Base-by-base conservation (phyloP, 2,888 invertebrate genomes). In the Gortyna flavago region DNA sequence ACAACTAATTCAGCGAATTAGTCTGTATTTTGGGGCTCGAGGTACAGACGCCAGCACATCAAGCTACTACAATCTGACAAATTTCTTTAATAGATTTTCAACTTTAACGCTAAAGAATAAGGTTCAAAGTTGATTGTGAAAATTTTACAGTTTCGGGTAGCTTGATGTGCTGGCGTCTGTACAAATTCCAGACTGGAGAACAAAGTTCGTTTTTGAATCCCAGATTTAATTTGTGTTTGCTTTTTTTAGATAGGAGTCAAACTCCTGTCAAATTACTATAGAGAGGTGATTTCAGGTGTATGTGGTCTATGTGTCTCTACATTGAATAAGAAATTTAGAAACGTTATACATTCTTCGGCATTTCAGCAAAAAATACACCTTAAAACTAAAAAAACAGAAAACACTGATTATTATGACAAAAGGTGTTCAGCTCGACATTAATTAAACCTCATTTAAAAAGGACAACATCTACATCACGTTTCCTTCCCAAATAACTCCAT, bases 401-500 rank as follows among this genome's bases (percentile, higher is more conserved):
- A 25, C 54, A 54, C 9, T 25, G 0, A 54, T 54, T 54, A 54
- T n/a, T 11, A 54, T 25, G 54, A 9, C 9, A 25, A 11, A 54
- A 54, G 25, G 25, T 3, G 8, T 9, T 54, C 54, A 9, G 25
- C 25, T 9, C 25, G n/a, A 54, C 9, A 2, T 18, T 29, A 8
- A 48, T 48, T 64, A 18, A 51, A 3, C 25, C 9, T 51, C 21
- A 6, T 48, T 0, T 0, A 25, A 66, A 79, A 65, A 35, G 44
- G 16, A 64, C 29, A 38, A 75, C 68, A 65, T 79, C 51, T 67
- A 44, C 13, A 65, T 71, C 61, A 68, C n/a, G 44, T 66, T 64
- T 29, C 51, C 75, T 73, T 54, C 51, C 48, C 62, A 82, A 80
- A 75, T 79, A 69, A 72, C 71, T 75, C 44, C 74, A 87, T 87